These are phyloP conservation scores for Sorex maritimensis DNA, from an alignment of 2,797 vertebrate species.

Conservation along the genomic window DNA sequence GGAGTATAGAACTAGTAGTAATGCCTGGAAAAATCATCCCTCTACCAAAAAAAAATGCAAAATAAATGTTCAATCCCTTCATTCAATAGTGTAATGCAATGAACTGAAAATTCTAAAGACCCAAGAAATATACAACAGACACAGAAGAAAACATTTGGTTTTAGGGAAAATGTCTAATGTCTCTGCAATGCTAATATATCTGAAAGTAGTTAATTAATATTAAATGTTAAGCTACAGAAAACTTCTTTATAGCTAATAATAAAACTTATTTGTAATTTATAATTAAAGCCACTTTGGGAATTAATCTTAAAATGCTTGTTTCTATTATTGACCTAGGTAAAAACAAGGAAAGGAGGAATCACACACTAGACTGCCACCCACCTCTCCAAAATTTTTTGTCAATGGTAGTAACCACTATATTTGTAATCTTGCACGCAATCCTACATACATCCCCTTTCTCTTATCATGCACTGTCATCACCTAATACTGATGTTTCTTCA, in stretches of 20 bases:
- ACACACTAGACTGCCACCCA: background rate
- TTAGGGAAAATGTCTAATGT: slow-evolving; percentile 19
- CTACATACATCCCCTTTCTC: background rate
- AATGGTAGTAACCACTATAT: background rate
- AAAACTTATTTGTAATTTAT: slow-evolving; percentile 61
- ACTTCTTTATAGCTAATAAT: slow-evolving; percentile 57
- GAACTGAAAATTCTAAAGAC: slow-evolving; percentile 69
- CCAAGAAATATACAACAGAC: slow-evolving; percentile 2
- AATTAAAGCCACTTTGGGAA: slow-evolving; percentile 65
- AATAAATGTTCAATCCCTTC: slow-evolving; percentile 22
- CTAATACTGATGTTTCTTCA: background rate
- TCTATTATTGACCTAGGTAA: background rate
- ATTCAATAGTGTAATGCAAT: slow-evolving; percentile 40
- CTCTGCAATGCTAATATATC: background rate
- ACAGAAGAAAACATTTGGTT: slow-evolving; percentile 1
- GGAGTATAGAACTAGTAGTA: too few species aligned
- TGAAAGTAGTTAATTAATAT: slow-evolving; percentile 58
- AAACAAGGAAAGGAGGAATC: background rate
- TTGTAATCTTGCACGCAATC: background rate
- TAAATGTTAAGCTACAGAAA: slow-evolving; percentile 45
- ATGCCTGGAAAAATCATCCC: too few species aligned
- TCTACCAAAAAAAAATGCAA: background rate
- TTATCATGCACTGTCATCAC: background rate
- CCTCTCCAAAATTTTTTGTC: background rate
- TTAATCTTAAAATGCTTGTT: slow-evolving; percentile 55